Evolutionary conservation across 2,113 vertebrate genomes (phyloP).

Genomic region (Sapajus apella): DNA sequence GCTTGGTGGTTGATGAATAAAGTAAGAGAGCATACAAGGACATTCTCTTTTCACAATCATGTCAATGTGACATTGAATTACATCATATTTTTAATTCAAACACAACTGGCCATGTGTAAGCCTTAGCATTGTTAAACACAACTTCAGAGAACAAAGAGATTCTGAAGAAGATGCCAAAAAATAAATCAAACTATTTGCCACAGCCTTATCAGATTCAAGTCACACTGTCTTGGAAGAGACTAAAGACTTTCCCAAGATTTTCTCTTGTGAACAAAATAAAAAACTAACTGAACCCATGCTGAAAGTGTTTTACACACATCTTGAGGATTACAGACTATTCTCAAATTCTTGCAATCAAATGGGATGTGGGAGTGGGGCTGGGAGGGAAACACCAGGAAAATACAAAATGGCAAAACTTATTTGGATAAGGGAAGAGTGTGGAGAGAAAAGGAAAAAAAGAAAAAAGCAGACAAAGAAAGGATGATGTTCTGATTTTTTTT

Average conservation of each 20-base stretch:
- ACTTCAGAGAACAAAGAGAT: slow-evolving; percentile 16
- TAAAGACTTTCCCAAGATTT: background rate
- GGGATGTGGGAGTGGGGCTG: background rate
- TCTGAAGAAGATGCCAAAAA: slow-evolving; percentile 32
- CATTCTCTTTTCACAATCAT: background rate
- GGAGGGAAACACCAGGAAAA: background rate
- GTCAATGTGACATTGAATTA: background rate
- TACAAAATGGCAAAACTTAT: background rate
- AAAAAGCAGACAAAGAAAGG: background rate
- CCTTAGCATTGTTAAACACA: background rate
- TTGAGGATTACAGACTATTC: background rate
- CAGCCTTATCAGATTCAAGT: background rate
- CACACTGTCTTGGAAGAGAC: background rate
- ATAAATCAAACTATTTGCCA: background rate
- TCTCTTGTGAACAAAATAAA: background rate
- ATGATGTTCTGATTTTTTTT: background rate
- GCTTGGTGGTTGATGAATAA: background rate
- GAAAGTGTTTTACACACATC: background rate
- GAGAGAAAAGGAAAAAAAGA: background rate
- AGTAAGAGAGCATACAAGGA: background rate
- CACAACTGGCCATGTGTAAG: background rate
- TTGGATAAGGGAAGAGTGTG: background rate
- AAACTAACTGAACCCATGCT: background rate
- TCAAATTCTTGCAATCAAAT: background rate
- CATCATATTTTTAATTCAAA: background rate